Evolutionary conservation across 2,113 vertebrate species (phyloP).

Genomic region (Grallaria varia): DNA sequence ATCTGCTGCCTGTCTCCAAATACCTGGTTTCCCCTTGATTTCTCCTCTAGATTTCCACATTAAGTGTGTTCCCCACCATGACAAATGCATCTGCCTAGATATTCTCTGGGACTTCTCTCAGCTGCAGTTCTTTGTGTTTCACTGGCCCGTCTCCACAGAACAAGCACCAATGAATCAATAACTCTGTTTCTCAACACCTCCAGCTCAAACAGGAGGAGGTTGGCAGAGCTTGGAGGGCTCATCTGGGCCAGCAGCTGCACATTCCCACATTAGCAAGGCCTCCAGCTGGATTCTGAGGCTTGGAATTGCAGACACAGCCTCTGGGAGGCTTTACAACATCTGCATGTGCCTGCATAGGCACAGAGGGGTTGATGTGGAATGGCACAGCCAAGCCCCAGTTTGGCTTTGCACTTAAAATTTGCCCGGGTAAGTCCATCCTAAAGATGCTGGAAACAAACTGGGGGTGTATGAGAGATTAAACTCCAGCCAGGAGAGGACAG

Average conservation of each 20-base stretch:
- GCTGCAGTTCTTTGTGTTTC: background rate
- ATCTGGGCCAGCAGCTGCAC: background rate
- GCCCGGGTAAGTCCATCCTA: background rate
- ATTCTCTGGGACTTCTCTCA: background rate
- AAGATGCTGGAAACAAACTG: background rate
- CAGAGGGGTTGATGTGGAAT: fast-evolving
- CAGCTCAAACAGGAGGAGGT: fast-evolving
- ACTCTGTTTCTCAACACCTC: background rate
- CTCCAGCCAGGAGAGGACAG: background rate
- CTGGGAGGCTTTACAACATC: background rate
- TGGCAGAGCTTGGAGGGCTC: background rate
- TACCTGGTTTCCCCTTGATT: background rate
- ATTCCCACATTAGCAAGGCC: background rate
- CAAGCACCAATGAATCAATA: background rate
- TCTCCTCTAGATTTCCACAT: background rate
- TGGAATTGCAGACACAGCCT: background rate
- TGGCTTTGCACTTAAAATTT: background rate
- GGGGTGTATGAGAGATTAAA: background rate
- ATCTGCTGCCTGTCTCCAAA: background rate
- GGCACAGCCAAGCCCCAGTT: fast-evolving
- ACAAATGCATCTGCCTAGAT: background rate
- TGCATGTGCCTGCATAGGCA: fast-evolving
- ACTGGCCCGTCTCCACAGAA: background rate
- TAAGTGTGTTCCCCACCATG: background rate
- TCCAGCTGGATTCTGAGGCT: background rate